Evolutionary conservation across 2,888 invertebrate species (phyloP).

Genomic region (Liodrosophila aerea): DNA sequence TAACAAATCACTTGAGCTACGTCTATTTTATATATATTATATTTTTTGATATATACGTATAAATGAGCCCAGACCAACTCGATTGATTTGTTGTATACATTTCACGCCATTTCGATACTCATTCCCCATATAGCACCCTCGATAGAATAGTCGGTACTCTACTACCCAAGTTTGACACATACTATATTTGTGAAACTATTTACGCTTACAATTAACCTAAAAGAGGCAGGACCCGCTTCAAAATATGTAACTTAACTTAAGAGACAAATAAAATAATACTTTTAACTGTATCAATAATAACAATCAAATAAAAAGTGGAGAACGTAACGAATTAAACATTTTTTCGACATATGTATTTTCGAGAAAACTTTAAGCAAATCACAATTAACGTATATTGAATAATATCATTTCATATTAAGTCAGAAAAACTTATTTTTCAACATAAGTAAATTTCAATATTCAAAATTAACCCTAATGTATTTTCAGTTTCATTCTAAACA

Average conservation of each 20-base stretch:
- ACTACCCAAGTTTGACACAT: conserved; percentile 35
- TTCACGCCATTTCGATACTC: conserved; percentile 8
- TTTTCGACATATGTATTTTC: conserved; percentile 73
- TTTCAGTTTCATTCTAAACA: conserved; percentile 41
- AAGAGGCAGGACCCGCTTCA: conserved; percentile 24
- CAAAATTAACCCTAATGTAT: conserved; percentile 24
- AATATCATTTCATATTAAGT: conserved; percentile 15
- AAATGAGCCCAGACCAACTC: conserved; percentile 79
- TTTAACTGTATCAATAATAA: conserved; percentile 17
- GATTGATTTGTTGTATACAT: conserved; percentile 69
- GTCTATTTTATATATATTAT: conserved; percentile 74
- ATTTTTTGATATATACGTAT: conserved; percentile 69
- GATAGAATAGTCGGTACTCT: conserved; percentile 1
- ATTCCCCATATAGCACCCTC: conserved; percentile 29
- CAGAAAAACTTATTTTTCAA: neutral
- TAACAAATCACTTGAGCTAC: conserved; percentile 74
- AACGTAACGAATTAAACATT: conserved; percentile 25
- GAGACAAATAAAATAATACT: conserved; percentile 10
- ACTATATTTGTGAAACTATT: conserved; percentile 59
- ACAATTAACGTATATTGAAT: conserved; percentile 8
- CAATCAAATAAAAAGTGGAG: conserved; percentile 25
- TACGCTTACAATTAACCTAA: conserved; percentile 62
- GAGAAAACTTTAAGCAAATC: conserved; percentile 52
- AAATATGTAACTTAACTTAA: conserved; percentile 12
- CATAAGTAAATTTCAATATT: conserved; percentile 1